phyloP scores from a whole-genome alignment of 2,797 vertebrate species.

The Xenopus petersii region DNA sequence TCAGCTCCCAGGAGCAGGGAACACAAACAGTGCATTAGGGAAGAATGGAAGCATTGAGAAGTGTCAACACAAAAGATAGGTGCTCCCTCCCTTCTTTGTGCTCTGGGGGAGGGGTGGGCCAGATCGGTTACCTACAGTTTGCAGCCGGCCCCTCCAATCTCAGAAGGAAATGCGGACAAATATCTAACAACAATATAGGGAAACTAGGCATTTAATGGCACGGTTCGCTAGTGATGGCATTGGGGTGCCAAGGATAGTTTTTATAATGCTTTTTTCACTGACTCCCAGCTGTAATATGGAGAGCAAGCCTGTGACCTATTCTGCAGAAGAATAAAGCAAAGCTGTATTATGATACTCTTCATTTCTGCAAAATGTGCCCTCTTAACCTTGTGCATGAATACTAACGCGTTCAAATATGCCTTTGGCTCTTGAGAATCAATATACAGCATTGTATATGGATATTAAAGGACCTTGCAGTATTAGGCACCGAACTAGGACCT shows the following conservation, averaged over 20 bases:
- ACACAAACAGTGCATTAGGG: slow-evolving; percentile 40
- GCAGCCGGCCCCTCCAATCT: neutral
- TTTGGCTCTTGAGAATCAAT: no score
- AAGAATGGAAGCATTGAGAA: slow-evolving; percentile 39
- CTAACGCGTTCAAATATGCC: no score
- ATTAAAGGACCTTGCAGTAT: no score
- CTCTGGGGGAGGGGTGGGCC: neutral
- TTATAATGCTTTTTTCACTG: neutral
- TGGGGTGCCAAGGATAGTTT: neutral
- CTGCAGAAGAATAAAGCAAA: no score
- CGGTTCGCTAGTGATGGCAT: neutral
- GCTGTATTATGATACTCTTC: neutral
- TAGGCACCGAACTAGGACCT: no score
- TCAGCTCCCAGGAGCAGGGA: slow-evolving; percentile 20
- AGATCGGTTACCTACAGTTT: slow-evolving; percentile 18
- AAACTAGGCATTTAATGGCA: neutral
- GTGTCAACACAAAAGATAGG: slow-evolving; percentile 33
- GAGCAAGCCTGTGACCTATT: neutral
- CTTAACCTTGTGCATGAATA: no score
- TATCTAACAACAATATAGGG: neutral
- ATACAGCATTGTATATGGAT: no score
- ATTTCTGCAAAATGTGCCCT: neutral
- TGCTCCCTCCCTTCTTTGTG: neutral
- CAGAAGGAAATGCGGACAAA: neutral
- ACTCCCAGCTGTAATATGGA: neutral